Conservation (phyloP, 2,113 vertebrate species). For the Egretta garzetta region DNA sequence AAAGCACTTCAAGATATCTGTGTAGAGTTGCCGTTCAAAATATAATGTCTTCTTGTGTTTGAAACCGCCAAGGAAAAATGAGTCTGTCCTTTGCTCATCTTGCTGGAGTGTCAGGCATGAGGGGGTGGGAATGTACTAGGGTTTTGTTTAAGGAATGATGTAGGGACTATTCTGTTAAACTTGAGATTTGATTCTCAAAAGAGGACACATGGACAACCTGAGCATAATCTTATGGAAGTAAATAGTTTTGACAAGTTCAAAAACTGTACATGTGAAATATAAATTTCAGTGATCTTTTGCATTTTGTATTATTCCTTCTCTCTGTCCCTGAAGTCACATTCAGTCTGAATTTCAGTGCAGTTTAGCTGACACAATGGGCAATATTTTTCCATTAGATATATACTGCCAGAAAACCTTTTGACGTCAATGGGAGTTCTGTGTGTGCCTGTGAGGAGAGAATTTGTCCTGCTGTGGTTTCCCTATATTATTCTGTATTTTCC, state of each 20-base stretch:
- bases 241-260: slow-evolving; percentile 43
- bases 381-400: not conserved
- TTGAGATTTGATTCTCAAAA: not conserved
- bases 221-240: not conserved
- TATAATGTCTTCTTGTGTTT: not conserved
- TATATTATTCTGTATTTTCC: not conserved
- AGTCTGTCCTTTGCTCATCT: not conserved
- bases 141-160: not conserved
- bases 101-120: not conserved
- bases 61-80: not conserved
- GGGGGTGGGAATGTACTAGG: not conserved
- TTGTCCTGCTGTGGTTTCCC: not conserved
- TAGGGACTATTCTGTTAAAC: not conserved
- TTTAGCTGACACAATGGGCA: not conserved
- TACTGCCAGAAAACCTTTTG: not conserved
- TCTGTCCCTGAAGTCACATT: not conserved
- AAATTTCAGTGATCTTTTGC: slow-evolving; percentile 21
- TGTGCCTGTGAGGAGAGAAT: not conserved
- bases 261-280: slow-evolving; percentile 21
- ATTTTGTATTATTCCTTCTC: not conserved
- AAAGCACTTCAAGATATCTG: not conserved
- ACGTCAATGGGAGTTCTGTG: not conserved
- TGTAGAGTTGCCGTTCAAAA: not conserved
- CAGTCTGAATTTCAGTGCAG: not conserved
- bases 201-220: not conserved